Evolutionary conservation across 2,113 vertebrate species (phyloP), one percentile per base, ranked within the genome.

Genomic region (Cyprinus carpio): DNA sequence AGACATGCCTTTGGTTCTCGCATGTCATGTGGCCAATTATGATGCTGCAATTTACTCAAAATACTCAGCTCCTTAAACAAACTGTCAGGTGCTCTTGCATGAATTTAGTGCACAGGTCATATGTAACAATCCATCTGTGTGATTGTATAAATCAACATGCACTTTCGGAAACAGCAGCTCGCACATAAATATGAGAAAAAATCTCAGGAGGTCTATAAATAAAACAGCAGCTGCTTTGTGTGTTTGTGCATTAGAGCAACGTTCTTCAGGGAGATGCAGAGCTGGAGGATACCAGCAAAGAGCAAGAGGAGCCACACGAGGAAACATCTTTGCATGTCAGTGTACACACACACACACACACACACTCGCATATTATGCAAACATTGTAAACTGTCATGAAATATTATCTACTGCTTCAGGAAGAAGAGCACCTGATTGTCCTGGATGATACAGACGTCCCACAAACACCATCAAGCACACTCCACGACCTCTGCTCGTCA

Each of bases 341-440:
- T 60, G 6, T 7, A 76, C 15, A 60, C 20, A 67, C 27, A 27
- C 51, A 54, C 56, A 60, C 37, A 25, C 25, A 16, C 37, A n/a
- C 56, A 37, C 51, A 37, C 54, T 0, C 1, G 4, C 46, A 16
- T 3, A 34, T 40, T 10, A 62, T 62, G 29, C 83, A 85, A 49
- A 67, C 5, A 5, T 7, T 54, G 64, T 31, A 67, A 34, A 16
- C 65, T 31, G 67, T 79, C 29, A 25, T 78, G 15, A 29, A 27
- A 65, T 46, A 43, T 77, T 25, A 58, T 20, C 12, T 67, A 6
- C 6, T 20, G 25, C 12, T 79, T 12, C 40, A 83, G 77, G 75
- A 87, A 46, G 85, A 88, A 20, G 78, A 84, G 27, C 75, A 77
- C 16, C 43, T 87, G 25, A 43, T 88, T 20, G 64, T 46, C 51